These are phyloP conservation scores for Pangasius mekongensis DNA, from an alignment of 2,797 vertebrate species.

Conservation along the genomic window DNA sequence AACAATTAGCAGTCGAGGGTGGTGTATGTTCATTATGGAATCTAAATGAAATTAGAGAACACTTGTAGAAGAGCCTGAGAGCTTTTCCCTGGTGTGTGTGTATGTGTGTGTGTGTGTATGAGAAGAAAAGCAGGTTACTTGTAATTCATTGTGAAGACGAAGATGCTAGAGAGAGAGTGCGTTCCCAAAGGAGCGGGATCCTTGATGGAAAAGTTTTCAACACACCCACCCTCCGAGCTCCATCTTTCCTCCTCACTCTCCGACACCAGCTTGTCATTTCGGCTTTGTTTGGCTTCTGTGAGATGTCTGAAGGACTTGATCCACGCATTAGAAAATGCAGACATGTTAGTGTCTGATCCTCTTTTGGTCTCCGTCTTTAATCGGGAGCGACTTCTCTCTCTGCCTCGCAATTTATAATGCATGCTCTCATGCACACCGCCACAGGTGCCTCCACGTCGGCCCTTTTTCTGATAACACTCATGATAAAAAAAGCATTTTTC, in stretches of 20 bases:
- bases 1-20: conserved; percentile 42
- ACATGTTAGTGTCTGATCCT: conserved; percentile 74
- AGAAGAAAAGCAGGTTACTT: conserved; percentile 59
- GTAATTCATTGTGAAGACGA: conserved; percentile 64
- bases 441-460: conserved; percentile 73
- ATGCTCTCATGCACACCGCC: conserved; percentile 72
- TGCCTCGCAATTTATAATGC: conserved; percentile 69
- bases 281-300: conserved; percentile 74
- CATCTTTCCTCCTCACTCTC: conserved; percentile 20
- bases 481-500: conserved; percentile 49
- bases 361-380: conserved; percentile 77
- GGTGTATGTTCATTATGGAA: conserved; percentile 45
- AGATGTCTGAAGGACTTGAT: conserved; percentile 71
- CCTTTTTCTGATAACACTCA: conserved; percentile 63
- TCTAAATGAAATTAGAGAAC: conserved; percentile 53
- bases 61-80: conserved; percentile 43
- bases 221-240: conserved; percentile 33
- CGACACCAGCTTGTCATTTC: conserved; percentile 69
- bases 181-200: conserved; percentile 51
- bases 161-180: conserved; percentile 16
- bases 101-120: neutral
- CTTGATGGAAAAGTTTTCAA: conserved; percentile 65
- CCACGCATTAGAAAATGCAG: conserved; percentile 74
- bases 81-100: conserved; percentile 25
- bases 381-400: conserved; percentile 74